Percentiles rank a stretch among this genome's conserved stretches.
phyloP scores from a whole-genome alignment of 2,113 vertebrate genomes.

The Burhinus oedicnemus region DNA sequence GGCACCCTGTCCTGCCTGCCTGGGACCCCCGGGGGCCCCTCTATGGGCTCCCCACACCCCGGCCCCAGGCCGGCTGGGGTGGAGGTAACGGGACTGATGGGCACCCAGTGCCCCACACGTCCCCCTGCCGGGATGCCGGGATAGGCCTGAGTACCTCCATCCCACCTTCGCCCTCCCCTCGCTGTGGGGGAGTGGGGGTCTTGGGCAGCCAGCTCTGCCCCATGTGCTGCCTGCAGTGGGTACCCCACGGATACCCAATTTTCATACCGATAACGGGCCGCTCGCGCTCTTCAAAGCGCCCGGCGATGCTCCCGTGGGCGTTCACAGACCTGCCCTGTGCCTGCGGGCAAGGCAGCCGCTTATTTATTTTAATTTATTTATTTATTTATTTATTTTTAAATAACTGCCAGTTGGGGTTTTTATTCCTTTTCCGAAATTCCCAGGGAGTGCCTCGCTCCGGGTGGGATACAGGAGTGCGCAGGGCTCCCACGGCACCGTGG shows the following conservation, averaged over 20 bases:
- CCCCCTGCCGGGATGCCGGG: rapidly evolving
- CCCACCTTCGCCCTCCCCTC: rapidly evolving
- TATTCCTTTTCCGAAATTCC: not conserved
- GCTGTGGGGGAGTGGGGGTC: rapidly evolving
- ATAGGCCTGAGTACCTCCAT: rapidly evolving
- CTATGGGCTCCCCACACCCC: not conserved
- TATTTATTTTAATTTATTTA: constrained; percentile 2
- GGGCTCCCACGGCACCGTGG: not conserved
- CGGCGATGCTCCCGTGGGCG: constrained; percentile 12
- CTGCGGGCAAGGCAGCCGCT: constrained; percentile 13
- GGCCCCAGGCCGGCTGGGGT: rapidly evolving
- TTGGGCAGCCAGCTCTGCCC: not conserved
- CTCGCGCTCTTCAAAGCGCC: not conserved
- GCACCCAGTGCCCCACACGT: not conserved
- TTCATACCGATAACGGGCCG: not conserved
- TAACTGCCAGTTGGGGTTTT: not conserved
- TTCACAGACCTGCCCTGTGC: constrained; percentile 32
- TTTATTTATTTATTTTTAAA: not conserved
- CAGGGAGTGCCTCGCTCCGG: not conserved
- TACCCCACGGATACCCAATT: not conserved
- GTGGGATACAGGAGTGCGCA: not conserved
- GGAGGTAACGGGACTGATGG: rapidly evolving
- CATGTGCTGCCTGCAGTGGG: rapidly evolving
- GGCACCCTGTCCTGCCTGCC: not conserved
- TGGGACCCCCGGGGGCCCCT: not conserved